Conservation (phyloP, 2,888 invertebrate genomes). For the Spicauda simplicius region DNA sequence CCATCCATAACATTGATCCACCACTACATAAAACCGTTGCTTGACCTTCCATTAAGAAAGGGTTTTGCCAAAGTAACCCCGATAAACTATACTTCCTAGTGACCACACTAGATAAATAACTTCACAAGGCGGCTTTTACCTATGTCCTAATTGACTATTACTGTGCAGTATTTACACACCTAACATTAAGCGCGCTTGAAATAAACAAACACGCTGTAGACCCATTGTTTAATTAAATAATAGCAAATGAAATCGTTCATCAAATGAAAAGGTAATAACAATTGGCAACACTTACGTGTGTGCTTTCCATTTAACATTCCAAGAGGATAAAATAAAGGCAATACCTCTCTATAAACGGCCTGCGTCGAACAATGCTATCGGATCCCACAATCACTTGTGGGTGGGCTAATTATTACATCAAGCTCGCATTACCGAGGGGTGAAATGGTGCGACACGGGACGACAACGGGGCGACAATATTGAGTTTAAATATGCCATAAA, state of each 20-base stretch:
- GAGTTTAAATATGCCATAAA: conserved; percentile 36
- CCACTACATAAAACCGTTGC: too few species aligned
- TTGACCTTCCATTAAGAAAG: too few species aligned
- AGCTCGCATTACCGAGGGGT: conserved; percentile 43
- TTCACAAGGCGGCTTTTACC: too few species aligned
- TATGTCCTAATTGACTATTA: too few species aligned
- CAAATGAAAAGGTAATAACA: conserved; percentile 25
- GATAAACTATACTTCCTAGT: too few species aligned
- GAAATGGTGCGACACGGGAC: conserved; percentile 34
- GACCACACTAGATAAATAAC: too few species aligned
- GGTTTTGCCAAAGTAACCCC: too few species aligned
- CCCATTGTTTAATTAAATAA: not conserved
- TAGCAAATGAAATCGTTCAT: conserved; percentile 15
- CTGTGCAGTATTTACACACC: not conserved
- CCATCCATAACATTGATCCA: too few species aligned
- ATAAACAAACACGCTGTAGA: not conserved
- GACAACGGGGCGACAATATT: conserved; percentile 35
- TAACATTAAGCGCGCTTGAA: not conserved
- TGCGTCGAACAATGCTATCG: conserved; percentile 54
- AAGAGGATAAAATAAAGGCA: conserved; percentile 38
- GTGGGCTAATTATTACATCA: conserved; percentile 65
- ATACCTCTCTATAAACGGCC: conserved; percentile 46
- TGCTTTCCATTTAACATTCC: conserved; percentile 33
- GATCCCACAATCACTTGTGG: conserved; percentile 58
- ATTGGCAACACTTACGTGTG: conserved; percentile 34